Evolutionary conservation across 2,888 invertebrate species (phyloP).

Genomic region (Eurois occulta): DNA sequence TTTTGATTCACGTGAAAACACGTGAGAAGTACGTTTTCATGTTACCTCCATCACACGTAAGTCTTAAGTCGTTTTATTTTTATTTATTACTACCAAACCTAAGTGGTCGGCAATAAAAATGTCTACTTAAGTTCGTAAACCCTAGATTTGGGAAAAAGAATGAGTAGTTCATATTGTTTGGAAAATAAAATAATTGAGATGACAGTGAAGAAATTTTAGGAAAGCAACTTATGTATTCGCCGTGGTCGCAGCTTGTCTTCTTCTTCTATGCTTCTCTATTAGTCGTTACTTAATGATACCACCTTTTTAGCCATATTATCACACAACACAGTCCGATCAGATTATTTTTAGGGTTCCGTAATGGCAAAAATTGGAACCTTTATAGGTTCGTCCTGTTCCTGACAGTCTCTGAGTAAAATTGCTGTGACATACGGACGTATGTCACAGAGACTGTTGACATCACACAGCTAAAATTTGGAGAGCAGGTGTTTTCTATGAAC

Average conservation of each 20-base stretch:
- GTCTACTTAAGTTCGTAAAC: background rate
- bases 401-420: too few relatives aligned
- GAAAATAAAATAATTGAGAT: background rate
- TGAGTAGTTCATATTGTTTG: background rate
- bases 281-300: background rate
- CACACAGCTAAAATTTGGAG: background rate
- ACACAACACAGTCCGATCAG: background rate
- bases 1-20: background rate
- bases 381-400: too few relatives aligned
- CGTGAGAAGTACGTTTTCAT: background rate
- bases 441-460: background rate
- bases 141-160: background rate
- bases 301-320: background rate
- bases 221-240: background rate
- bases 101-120: slow-evolving; percentile 28
- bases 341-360: background rate
- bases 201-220: background rate
- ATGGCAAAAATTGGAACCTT: background rate
- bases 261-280: background rate
- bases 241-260: background rate
- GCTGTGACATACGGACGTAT: too few relatives aligned
- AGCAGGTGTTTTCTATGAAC: background rate
- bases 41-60: background rate
- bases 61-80: slow-evolving; percentile 17
- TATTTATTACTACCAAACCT: slow-evolving; percentile 25